These are phyloP conservation scores for Podarcis raffonei DNA, from an alignment of 2,113 vertebrate species.

Conservation along the genomic window DNA sequence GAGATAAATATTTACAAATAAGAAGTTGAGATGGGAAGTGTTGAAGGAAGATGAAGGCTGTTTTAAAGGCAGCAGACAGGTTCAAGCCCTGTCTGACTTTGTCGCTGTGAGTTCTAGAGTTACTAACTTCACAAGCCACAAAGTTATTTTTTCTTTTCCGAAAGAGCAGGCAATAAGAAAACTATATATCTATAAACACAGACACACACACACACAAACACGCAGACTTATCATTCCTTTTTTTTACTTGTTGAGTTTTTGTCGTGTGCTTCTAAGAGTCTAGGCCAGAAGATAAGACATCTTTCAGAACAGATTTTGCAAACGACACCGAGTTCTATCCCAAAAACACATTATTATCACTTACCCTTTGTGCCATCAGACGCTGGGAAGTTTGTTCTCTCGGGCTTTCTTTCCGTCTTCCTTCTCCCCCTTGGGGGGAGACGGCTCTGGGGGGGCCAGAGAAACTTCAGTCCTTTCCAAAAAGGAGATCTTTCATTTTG, in stretches of 20 bases:
- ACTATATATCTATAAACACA: no score
- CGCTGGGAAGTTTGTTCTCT: neutral
- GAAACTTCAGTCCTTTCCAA: neutral
- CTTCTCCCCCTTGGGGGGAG: neutral
- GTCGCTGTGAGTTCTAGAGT: neutral
- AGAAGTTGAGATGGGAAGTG: neutral
- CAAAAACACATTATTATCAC: neutral
- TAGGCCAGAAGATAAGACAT: neutral
- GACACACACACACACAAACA: no score
- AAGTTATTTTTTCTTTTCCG: neutral
- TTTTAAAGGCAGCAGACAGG: neutral
- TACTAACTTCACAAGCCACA: neutral
- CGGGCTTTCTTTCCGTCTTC: neutral
- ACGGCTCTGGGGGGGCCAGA: neutral
- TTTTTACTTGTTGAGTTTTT: no score
- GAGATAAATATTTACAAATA: neutral
- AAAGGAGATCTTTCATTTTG: neutral
- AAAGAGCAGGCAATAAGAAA: neutral
- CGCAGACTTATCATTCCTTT: no score
- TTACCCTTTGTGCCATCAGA: constrained; percentile 62
- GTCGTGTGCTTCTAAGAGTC: no score
- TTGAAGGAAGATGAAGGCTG: neutral
- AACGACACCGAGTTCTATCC: neutral
- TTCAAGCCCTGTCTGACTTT: neutral
- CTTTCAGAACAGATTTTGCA: neutral